Base-by-base conservation (phyloP, 2,888 invertebrate species). In the Chydorus sphaericus region DNA sequence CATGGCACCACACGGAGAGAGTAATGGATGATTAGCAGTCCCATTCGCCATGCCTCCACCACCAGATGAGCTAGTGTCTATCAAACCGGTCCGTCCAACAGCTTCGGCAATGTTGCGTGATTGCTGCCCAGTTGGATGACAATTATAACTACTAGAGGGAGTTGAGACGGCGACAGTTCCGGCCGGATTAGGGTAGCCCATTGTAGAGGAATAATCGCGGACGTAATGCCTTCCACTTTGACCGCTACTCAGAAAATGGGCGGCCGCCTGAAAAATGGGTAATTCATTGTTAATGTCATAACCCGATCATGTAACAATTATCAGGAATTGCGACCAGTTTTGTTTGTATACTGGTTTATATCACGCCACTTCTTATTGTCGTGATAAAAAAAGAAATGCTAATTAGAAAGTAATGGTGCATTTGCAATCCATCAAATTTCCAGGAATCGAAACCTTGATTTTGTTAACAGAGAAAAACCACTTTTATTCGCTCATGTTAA, bases 1-100 rank as follows among this genome's bases (percentile, higher is more conserved):
- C 57, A 57, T 52, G 14, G 44, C 57, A 36, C 53, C 53, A 53
- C 57, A 52, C n/a, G 57, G 52, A 26, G 55, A 55, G 26, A 55
- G 48, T 33, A 55, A 36, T 23, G 55, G 55, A 23, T 55, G 37
- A 26, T 33, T 49, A 30, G 20, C 36, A 31, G 16, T 31, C 55
- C 26, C 53, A 49, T 55, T 37, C n/a, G 55, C 20, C n/a, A 20
- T n/a, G 7, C 37, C 52, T 14, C 33, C 48, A 10, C 48, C 52
- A 36, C 36, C 36, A 36, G 33, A 33, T 11, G 52, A 52, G 18
- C 52, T 52, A 18, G 52, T n/a, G n/a, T n/a, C n/a, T n/a, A n/a
- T n/a, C n/a, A n/a, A n/a, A n/a, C n/a, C n/a, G 28, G 23, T 48
- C 16, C 23, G 23, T 28, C 14, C 23, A 23, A 48, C 48, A 26